Evolutionary conservation across 2,888 invertebrate species (phyloP), one percentile per base, ranked within the genome.

Genomic region (Luperina nickerlii): DNA sequence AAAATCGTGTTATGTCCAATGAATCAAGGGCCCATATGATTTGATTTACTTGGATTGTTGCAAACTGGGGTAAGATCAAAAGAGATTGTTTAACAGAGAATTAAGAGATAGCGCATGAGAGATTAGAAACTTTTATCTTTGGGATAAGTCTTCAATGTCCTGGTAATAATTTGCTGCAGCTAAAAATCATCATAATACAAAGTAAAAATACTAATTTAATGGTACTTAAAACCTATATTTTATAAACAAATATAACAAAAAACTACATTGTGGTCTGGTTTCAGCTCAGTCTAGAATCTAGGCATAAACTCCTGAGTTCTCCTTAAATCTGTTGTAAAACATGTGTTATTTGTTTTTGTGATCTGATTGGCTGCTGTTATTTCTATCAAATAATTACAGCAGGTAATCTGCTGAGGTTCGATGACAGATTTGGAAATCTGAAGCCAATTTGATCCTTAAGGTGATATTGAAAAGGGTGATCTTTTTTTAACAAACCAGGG

Each of bases 1-100:
- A 95, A 95, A 95, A 95, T 94, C 93, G 89, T 92, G 91, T 93
- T 93, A 91, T 91, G 91, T 86, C 89, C 88, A 91, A 88, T 90
- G 90, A 91, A 91, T 90, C 89, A 88, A 86, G 88, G 87, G 83
- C 72, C 82, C 76, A 78, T 82, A 67, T 83, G 71, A 81, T 83
- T 83, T 74, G 38, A 79, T 86, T 76, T 75, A 83, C 80, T 72
- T 85, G 76, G 66, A 83, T 73, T 79, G 80, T 73, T 86, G 38
- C 76, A 75, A 45, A 66, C 57, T 57, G 57, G 74, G 78, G 70
- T 74, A 60, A 80, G 57, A 82, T 83, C 77, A 87, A 82, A 87
- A 82, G 78, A 68, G 9, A 13, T 73, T 75, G 32, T 51, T 18
- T 24, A 65, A 63, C 68, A 69, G 7, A 76, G 15, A 67, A 42